Percentiles rank a stretch among this genome's conserved stretches.
phyloP scores from a whole-genome alignment of 1,140 invertebrate species.

The Calephelis nemesis region DNA sequence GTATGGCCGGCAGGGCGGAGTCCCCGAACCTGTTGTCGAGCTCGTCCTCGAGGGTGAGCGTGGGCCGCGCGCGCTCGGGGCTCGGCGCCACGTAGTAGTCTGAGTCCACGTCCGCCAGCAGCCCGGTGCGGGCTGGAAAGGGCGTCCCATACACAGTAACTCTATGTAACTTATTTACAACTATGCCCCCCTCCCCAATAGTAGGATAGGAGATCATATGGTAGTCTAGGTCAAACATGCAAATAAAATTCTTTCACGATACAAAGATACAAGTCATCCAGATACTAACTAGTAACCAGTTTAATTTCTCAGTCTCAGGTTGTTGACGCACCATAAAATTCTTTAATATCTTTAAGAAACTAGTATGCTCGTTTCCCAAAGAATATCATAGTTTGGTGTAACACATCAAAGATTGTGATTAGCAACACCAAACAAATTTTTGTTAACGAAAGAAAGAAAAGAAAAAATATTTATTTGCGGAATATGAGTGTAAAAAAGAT shows the following conservation, averaged over 20 bases:
- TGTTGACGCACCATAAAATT: too few relatives aligned
- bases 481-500: too few relatives aligned
- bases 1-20: constrained; percentile 75
- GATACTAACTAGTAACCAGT: too few relatives aligned
- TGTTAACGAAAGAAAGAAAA: too few relatives aligned
- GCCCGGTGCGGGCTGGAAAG: constrained; percentile 76
- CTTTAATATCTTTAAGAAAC: too few relatives aligned
- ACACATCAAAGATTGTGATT: too few relatives aligned
- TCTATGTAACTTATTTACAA: constrained; percentile 26
- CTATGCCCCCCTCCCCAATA: background rate
- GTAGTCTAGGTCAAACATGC: background rate
- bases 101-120: constrained; percentile 74
- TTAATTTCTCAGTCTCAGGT: too few relatives aligned
- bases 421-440: too few relatives aligned
- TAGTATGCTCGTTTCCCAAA: too few relatives aligned
- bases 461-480: too few relatives aligned
- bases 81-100: constrained; percentile 75
- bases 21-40: constrained; percentile 82
- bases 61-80: constrained; percentile 49
- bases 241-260: background rate
- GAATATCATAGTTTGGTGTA: too few relatives aligned
- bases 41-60: constrained; percentile 78
- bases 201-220: background rate
- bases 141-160: constrained; percentile 70
- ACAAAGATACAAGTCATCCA: too few relatives aligned